Evolutionary conservation across 2,888 invertebrate genomes (phyloP).

Genomic region (Pammene fasciana): DNA sequence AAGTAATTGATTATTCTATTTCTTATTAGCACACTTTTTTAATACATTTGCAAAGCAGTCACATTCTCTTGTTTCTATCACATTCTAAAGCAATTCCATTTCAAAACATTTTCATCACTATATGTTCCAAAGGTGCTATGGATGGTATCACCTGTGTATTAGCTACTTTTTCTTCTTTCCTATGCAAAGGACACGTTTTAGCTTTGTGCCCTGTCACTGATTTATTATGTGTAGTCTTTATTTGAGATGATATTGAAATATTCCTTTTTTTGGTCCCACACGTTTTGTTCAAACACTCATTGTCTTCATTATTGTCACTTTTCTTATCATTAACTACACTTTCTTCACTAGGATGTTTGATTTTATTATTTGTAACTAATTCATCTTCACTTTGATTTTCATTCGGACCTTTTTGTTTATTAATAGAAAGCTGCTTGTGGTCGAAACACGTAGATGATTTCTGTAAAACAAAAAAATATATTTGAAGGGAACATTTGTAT

Average conservation of each 20-base stretch:
- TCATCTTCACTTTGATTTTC: conserved; percentile 46
- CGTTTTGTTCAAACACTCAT: conserved; percentile 57
- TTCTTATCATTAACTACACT: conserved; percentile 52
- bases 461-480: conserved; percentile 52
- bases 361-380: conserved; percentile 48
- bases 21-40: neutral
- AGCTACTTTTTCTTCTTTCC: conserved; percentile 66
- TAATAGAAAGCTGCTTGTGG: conserved; percentile 67
- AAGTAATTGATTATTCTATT: neutral
- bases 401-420: conserved; percentile 45
- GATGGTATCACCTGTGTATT: conserved; percentile 62
- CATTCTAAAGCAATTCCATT: conserved; percentile 43
- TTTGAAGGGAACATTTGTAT: too few relatives aligned
- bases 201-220: conserved; percentile 73
- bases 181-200: conserved; percentile 70
- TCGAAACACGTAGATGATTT: conserved; percentile 77
- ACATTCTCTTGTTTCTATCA: neutral
- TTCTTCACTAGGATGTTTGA: conserved; percentile 46
- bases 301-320: conserved; percentile 50
- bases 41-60: neutral
- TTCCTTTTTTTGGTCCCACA: conserved; percentile 71
- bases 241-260: conserved; percentile 69
- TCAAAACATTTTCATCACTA: conserved; percentile 74
- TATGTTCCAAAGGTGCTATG: conserved; percentile 69
- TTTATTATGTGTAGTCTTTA: conserved; percentile 76